Evolutionary conservation across 2,113 vertebrate genomes (phyloP), one percentile per base, ranked within the genome.

Genomic region (Hiodon tergisus): DNA sequence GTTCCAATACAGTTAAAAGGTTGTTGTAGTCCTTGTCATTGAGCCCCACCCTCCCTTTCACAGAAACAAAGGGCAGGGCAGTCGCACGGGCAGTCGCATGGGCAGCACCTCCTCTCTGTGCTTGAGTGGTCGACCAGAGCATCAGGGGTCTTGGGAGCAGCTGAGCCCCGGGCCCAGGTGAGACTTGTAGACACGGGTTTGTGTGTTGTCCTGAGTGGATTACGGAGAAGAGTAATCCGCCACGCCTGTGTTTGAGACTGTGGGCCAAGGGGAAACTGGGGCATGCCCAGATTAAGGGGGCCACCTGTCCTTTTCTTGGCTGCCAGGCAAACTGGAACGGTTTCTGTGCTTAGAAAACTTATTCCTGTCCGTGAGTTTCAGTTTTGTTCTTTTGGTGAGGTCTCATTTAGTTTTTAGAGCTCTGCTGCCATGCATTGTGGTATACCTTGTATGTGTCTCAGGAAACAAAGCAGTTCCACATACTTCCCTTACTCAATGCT

Each of bases 51-150:
- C 3, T 46, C 10, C 13, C 31, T n/a, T 73, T 47, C 53, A 17
- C 76, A 90, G 90, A 83, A 67, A 90, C 76, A 87, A 80, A 58
- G 87, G 79, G 58, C 79, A 77, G 0, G 57, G 71, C 0, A 88
- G 82, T 2, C 81, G 79, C 4, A 9, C 80, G 75, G 89, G 82
- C 6, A 7, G n/a, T 31, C 31, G 31, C 31, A 31, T 31, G 7
- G 61, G 11, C 70, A 89, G 85, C 77, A 89, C 87, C 81, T 84
- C 86, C 1, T 89, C 89, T 73, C 80, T 90, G 67, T 81, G 83
- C 14, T 76, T 84, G 9, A 81, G 80, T 68, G 79, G 82, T 8
- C 83, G 81, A 1, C 76, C 82, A 0, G 89, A 90, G 52, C 47
- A 66, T n/a, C 87, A 84, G 61, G 88, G 89, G 70, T 80, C 84